Percentiles rank a stretch among this genome's conserved stretches.
Conservation (phyloP, 2,113 vertebrate genomes). For the Chloebia gouldiae region DNA sequence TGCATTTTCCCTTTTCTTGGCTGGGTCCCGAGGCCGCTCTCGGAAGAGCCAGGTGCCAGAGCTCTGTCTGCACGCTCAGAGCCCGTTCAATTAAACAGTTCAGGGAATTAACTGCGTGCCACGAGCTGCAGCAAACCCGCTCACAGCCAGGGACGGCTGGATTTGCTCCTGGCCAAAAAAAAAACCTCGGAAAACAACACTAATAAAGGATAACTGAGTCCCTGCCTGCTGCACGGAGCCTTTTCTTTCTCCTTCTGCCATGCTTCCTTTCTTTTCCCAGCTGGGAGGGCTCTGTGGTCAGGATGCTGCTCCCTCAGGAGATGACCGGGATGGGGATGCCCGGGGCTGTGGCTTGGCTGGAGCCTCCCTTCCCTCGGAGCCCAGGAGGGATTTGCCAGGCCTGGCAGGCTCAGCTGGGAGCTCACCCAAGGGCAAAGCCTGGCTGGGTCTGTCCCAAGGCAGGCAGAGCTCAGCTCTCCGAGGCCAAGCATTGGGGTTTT, state of each 20-base stretch:
- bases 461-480: background rate
- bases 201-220: background rate
- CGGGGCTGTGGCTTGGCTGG: rapidly evolving
- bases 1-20: background rate
- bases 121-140: background rate
- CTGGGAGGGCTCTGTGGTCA: background rate
- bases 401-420: background rate
- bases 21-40: background rate
- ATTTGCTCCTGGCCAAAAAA: background rate
- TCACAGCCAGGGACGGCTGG: background rate
- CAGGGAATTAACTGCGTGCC: constrained; percentile 17
- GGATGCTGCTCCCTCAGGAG: background rate
- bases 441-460: background rate
- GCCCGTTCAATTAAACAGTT: constrained; percentile 46
- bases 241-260: background rate
- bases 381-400: background rate
- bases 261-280: background rate
- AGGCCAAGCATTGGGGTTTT: rapidly evolving
- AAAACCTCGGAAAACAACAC: background rate
- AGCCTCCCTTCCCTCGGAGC: background rate
- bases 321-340: background rate
- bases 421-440: background rate
- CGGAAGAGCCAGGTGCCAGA: background rate
- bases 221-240: background rate
- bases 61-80: background rate